Percentiles rank a stretch among this genome's conserved stretches.
Evolutionary conservation across 2,888 invertebrate genomes (phyloP).

Genomic region (Eupithecia vulgata): DNA sequence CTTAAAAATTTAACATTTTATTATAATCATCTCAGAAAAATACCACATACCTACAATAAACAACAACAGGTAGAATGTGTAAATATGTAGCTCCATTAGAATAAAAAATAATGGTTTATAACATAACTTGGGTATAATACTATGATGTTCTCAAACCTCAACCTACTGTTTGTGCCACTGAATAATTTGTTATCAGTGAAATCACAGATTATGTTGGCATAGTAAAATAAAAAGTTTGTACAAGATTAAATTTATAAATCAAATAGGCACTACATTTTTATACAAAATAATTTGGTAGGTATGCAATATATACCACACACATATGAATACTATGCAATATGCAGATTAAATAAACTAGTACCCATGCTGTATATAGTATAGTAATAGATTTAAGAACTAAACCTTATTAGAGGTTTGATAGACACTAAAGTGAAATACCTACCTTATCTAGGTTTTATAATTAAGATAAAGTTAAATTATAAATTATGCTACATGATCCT

Average conservation of each 20-base stretch:
- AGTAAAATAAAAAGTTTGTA: slow-evolving; percentile 12
- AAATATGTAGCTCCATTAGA: slow-evolving; percentile 43
- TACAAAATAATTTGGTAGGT: not conserved
- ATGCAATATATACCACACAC: too few species aligned
- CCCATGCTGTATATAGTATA: not conserved
- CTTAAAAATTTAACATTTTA: slow-evolving; percentile 51
- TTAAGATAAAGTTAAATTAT: not conserved
- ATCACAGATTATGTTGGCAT: slow-evolving; percentile 33
- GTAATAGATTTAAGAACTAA: not conserved
- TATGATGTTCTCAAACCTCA: slow-evolving; percentile 2
- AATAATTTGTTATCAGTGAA: slow-evolving; percentile 17
- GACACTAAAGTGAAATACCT: not conserved
- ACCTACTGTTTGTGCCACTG: slow-evolving; percentile 29
- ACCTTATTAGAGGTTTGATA: not conserved
- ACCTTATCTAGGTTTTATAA: not conserved
- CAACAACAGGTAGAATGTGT: slow-evolving; percentile 43
- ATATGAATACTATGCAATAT: not conserved
- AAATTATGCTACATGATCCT: not conserved
- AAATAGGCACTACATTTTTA: not conserved
- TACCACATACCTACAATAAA: slow-evolving; percentile 48
- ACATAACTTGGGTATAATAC: slow-evolving; percentile 21
- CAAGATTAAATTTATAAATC: not conserved
- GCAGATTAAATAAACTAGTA: not conserved
- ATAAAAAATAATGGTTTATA: slow-evolving; percentile 44
- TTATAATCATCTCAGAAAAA: slow-evolving; percentile 38